Percentiles rank a stretch among this genome's conserved stretches.
Evolutionary conservation across 2,888 invertebrate species (phyloP).

Genomic region (Drosophila cyrtoloma): DNA sequence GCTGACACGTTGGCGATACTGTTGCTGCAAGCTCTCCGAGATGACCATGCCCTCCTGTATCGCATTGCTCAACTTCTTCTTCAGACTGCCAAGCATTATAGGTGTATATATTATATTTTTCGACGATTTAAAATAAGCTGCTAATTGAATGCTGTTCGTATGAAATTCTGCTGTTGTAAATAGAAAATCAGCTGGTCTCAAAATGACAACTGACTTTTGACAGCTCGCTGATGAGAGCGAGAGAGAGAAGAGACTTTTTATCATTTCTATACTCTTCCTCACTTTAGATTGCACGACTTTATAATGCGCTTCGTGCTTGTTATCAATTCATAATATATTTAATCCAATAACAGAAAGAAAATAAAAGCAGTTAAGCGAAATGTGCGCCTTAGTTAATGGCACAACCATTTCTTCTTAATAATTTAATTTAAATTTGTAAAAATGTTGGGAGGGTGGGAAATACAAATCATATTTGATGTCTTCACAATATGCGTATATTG

Average conservation of each 20-base stretch:
- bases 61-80: constrained; percentile 86
- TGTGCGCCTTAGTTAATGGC: not conserved
- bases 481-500: not conserved
- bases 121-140: constrained; percentile 13
- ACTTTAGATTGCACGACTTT: not conserved
- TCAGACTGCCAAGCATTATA: constrained; percentile 86
- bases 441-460: not conserved
- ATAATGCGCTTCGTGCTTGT: not conserved
- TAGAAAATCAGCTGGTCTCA: constrained; percentile 62
- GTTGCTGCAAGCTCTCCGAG: constrained; percentile 82
- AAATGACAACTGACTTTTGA: constrained; percentile 36
- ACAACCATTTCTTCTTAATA: not conserved
- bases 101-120: not conserved
- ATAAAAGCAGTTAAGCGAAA: not conserved
- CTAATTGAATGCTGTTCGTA: constrained; percentile 25
- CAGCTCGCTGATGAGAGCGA: constrained; percentile 31
- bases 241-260: constrained; percentile 29
- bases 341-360: not conserved
- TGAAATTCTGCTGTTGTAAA: constrained; percentile 40
- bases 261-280: constrained; percentile 16
- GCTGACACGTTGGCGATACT: constrained; percentile 77
- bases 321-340: not conserved
- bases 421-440: not conserved
- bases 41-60: constrained; percentile 85
- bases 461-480: not conserved